These are phyloP conservation scores for Sphecodes monilicornis DNA, from an alignment of 2,888 invertebrate species.

Conservation along the genomic window DNA sequence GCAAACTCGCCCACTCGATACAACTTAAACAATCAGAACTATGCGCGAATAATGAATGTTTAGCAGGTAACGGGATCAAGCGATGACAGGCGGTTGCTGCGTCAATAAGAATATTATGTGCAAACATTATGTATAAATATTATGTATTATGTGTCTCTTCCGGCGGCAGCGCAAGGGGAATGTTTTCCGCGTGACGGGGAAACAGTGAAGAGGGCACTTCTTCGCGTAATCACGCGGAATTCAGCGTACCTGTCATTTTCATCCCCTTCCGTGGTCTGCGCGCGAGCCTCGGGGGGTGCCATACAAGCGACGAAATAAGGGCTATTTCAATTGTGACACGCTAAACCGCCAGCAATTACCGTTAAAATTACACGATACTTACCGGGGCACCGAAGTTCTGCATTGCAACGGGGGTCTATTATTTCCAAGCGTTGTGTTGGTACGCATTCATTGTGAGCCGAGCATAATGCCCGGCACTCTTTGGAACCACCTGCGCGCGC, in stretches of 20 bases:
- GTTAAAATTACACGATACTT: slow-evolving; percentile 81
- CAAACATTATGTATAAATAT: no score
- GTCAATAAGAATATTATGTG: slow-evolving; percentile 8
- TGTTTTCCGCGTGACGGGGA: neutral
- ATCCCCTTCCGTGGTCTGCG: slow-evolving; percentile 1
- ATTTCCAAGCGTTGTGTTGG: slow-evolving; percentile 70
- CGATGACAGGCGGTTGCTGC: neutral
- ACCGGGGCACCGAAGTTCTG: slow-evolving; percentile 78
- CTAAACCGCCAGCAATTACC: slow-evolving; percentile 78
- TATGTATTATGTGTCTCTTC: neutral
- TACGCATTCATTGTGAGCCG: slow-evolving; percentile 69
- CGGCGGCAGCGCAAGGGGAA: neutral
- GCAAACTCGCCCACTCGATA: neutral
- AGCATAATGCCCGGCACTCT: slow-evolving; percentile 64
- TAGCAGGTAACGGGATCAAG: neutral
- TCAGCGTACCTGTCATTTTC: slow-evolving; percentile 30
- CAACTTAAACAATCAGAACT: neutral
- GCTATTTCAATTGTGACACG: slow-evolving; percentile 78
- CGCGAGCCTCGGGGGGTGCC: slow-evolving; percentile 24
- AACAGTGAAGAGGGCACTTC: slow-evolving; percentile 17
- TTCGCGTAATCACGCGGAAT: slow-evolving; percentile 48
- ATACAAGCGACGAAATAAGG: slow-evolving; percentile 61
- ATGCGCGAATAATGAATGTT: neutral
- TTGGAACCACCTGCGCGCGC: slow-evolving; percentile 62
- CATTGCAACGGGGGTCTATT: slow-evolving; percentile 79